phyloP scores from a whole-genome alignment of 2,797 vertebrate species.

The Miichthys miiuy region DNA sequence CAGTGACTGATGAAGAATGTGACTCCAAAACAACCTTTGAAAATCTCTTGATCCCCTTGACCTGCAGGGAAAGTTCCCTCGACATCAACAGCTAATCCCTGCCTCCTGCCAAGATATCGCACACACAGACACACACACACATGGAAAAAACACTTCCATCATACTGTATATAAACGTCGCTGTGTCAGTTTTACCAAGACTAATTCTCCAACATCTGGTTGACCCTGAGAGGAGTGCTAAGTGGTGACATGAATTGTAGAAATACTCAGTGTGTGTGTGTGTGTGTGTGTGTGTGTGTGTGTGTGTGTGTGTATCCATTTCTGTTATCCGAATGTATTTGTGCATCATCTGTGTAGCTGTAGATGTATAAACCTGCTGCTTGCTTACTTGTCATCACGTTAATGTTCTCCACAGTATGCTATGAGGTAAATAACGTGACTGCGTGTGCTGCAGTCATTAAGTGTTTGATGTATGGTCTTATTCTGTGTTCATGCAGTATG shows the following conservation, averaged over 20 bases:
- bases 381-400: too few relatives aligned
- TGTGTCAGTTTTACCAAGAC: constrained; percentile 61
- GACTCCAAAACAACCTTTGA: background rate
- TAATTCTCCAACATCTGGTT: constrained; percentile 60
- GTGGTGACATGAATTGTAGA: constrained; percentile 50
- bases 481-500: background rate
- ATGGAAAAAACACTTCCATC: constrained; percentile 24
- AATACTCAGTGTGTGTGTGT: constrained; percentile 10
- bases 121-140: constrained; percentile 21
- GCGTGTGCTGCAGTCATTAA: background rate
- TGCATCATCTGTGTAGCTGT: background rate
- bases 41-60: constrained; percentile 49
- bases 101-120: constrained; percentile 3
- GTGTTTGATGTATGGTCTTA: background rate
- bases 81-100: constrained; percentile 28
- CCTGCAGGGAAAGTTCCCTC: constrained; percentile 55
- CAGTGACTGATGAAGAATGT: constrained; percentile 10
- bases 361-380: background rate
- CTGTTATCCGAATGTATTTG: background rate
- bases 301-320: background rate
- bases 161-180: background rate
- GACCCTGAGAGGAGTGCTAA: constrained; percentile 51
- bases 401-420: background rate
- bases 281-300: constrained; percentile 5
- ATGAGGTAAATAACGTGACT: background rate